Evolutionary conservation across 2,888 invertebrate genomes (phyloP).

Genomic region (Euclidia mi): DNA sequence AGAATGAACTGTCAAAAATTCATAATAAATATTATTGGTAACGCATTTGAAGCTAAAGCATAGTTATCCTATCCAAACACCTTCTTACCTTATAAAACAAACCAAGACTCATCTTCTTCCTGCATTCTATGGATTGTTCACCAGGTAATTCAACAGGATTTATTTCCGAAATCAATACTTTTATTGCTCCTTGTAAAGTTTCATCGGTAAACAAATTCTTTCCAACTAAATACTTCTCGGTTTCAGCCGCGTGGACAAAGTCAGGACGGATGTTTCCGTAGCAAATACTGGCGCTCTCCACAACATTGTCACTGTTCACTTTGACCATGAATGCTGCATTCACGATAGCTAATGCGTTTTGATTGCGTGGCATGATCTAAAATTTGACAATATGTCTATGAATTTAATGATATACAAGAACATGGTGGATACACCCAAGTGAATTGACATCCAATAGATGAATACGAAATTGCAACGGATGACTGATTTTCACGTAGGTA

Average conservation of each 20-base stretch:
- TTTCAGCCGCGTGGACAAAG: conserved; percentile 89
- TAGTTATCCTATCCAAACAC: not conserved
- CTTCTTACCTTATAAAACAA: conserved; percentile 95
- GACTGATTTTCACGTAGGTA: too few relatives aligned
- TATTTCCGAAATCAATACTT: conserved; percentile 90
- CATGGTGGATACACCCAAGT: too few relatives aligned
- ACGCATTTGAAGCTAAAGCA: too few relatives aligned
- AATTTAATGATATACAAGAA: not conserved
- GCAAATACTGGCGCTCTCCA: conserved; percentile 88
- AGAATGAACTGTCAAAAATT: conserved; percentile 91
- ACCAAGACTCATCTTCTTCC: conserved; percentile 92
- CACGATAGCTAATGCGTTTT: conserved; percentile 94
- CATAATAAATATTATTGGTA: too few relatives aligned
- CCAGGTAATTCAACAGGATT: conserved; percentile 91
- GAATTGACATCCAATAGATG: too few relatives aligned
- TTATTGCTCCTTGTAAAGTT: conserved; percentile 85
- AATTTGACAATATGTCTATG: conserved; percentile 24
- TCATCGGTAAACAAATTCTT: conserved; percentile 78
- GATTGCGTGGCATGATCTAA: conserved; percentile 93
- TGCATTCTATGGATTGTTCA: conserved; percentile 92
- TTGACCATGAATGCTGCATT: conserved; percentile 93
- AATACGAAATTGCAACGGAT: too few relatives aligned
- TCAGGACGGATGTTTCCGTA: conserved; percentile 91
- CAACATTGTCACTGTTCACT: conserved; percentile 70
- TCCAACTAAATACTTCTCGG: conserved; percentile 88